Evolutionary conservation across 92 coral and sea anemone genomes (phyloP), one percentile per base, ranked within the genome.

Genomic region (Zoanthus gigantus): DNA sequence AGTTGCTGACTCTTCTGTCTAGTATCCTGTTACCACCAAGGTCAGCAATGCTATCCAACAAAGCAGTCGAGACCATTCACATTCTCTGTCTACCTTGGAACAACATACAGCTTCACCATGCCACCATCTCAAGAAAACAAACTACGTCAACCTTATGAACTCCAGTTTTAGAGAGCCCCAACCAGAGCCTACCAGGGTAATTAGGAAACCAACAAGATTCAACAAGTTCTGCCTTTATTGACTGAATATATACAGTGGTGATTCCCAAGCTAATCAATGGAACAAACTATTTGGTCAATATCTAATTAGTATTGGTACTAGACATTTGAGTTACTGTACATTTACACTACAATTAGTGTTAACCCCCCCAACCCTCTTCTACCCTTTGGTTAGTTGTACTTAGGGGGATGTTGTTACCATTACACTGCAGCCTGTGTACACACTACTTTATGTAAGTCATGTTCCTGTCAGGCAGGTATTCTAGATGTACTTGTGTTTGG

Each of bases 81-180:
- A 68, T 14, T 7, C 77, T 84, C 10, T 60, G 76, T 15, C 46
- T 45, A 61, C 83, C 78, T 6, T 77, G 9, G 69, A 86, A 65
- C 44, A 63, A 29, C 77, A 80, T 48, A 77, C 60, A 60, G 45
- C 78, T 17, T 47, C 84, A 75, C 65, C 89, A 47, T 23, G 23
- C 23, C 23, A 23, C 77, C 89, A 72, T 0, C 54, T 66, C 32
- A 76, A 30, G 44, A 73, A 73, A 73, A 18, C 77, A 73, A 42
- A 2, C 52, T 72, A 72, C 18, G 17, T 28, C 77, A 72, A 73
- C 53, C 77, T 42, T n/a, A 34, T 9, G 53, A 73, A 34, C 77
- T 73, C 77, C 77, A 73, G 77, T 73, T 73, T 54, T 54, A 73
- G 54, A 73, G 48, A 73, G 77, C 52, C 77, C 52, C 77, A 74